Evolutionary conservation across 2,888 invertebrate genomes (phyloP).

Genomic region (Oligia latruncula): DNA sequence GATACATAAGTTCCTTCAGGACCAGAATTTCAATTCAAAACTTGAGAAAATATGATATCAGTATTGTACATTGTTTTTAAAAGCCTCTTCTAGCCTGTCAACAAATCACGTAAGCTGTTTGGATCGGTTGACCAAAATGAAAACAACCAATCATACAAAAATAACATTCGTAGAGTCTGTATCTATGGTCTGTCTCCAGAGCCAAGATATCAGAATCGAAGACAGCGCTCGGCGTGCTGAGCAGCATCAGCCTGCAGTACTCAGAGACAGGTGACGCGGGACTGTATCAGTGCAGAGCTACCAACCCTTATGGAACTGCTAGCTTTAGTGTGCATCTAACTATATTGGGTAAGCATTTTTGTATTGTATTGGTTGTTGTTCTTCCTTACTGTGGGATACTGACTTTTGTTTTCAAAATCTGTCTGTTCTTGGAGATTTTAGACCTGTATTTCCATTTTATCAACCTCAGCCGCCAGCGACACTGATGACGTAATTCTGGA

Average conservation of each 20-base stretch:
- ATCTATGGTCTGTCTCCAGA: conserved; percentile 66
- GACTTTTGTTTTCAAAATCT: not conserved
- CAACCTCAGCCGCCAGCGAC: no score
- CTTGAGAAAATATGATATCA: not conserved
- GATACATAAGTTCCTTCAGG: no score
- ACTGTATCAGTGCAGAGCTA: conserved; percentile 85
- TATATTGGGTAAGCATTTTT: conserved; percentile 80
- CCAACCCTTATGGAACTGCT: conserved; percentile 85
- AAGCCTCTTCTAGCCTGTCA: not conserved
- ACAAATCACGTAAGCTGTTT: not conserved
- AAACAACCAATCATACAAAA: not conserved
- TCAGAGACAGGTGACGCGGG: conserved; percentile 85
- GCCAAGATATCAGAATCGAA: conserved; percentile 83
- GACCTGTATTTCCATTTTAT: not conserved
- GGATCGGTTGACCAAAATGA: not conserved
- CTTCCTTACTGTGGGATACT: no score
- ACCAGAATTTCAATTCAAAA: not conserved
- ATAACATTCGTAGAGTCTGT: no score
- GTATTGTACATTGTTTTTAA: not conserved
- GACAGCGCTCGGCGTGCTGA: conserved; percentile 78
- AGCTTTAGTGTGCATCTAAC: conserved; percentile 81
- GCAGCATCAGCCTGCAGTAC: conserved; percentile 81
- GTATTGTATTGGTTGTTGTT: not conserved
- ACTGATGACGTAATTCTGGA: not conserved
- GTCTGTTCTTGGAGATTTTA: not conserved